A percentile compares a stretch with the other conserved stretches of the same genome.
phyloP scores from a whole-genome alignment of 2,797 vertebrate genomes.

The Typhlichthys subterraneus region DNA sequence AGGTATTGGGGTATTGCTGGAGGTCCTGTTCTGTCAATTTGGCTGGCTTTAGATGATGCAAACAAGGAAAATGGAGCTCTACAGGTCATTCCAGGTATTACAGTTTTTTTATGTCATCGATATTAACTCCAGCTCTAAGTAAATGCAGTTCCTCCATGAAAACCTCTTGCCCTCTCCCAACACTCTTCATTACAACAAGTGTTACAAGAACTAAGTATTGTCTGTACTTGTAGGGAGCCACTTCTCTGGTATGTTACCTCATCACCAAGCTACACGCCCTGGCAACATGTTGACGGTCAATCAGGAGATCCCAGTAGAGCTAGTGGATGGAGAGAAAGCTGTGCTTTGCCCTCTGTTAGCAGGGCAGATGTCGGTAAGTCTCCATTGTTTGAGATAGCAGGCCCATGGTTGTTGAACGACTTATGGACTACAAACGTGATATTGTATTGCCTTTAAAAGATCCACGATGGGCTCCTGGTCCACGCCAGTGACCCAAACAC shows the following conservation, averaged over 20 bases:
- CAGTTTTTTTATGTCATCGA: neutral
- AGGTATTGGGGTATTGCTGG: constrained; percentile 84
- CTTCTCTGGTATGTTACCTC: constrained; percentile 70
- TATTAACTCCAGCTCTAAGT: neutral
- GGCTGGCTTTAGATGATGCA: constrained; percentile 82
- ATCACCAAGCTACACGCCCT: constrained; percentile 53
- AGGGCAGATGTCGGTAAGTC: constrained; percentile 83
- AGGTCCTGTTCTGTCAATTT: constrained; percentile 79
- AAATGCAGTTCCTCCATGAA: neutral
- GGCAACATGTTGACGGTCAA: constrained; percentile 83
- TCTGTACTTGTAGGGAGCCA: constrained; percentile 70
- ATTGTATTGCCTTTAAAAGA: constrained; percentile 43
- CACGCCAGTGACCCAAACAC: constrained; percentile 81
- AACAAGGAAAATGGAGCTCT: constrained; percentile 78
- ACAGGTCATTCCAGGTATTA: constrained; percentile 81
- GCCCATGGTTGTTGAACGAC: neutral
- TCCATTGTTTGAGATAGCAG: neutral
- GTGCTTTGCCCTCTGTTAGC: constrained; percentile 76
- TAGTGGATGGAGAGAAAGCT: constrained; percentile 66
- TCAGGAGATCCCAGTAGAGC: constrained; percentile 81
- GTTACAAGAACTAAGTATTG: neutral
- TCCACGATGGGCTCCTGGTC: constrained; percentile 81
- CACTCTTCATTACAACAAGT: neutral
- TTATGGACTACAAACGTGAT: neutral
- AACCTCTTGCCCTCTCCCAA: neutral